Evolutionary conservation across 2,113 vertebrate species (phyloP), one percentile per base, ranked within the genome.

Genomic region (Oriolus oriolus): DNA sequence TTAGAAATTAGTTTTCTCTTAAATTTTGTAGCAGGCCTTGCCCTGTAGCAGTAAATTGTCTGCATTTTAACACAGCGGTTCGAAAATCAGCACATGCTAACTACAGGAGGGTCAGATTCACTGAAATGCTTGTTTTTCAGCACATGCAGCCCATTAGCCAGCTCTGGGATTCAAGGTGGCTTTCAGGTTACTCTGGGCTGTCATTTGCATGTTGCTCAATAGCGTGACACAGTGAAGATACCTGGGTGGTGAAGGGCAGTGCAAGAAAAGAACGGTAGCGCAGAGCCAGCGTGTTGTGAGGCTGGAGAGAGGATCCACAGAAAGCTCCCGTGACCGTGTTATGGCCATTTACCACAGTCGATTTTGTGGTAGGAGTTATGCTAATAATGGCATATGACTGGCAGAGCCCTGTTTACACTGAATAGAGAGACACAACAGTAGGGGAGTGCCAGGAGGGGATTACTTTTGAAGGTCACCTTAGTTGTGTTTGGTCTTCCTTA

Each of bases 41-140:
- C 26, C 64, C 50, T 0, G 0, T 10, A 20, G 28, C 35, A 75
- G 39, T 49, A 27, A 78, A 50, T 24, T 2, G 1, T 44, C 21
- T 33, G 31, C 5, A 3, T 44, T 69, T 22, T 27, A 49, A 44
- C 35, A 39, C 5, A 37, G 39, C 60, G 53, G 39, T 30, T 82
- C 17, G 45, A 24, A 78, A 78, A 37, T n/a, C 8, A 78, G n/a
- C 27, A 31, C 30, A 37, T 33, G 2, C 0, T 45, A 41, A 19
- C 22, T 27, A 44, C 14, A 41, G n/a, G 23, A 19, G 22, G 10
- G 16, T 35, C 50, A 35, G 31, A 41, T 35, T 24, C 45, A 87
- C 68, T 84, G 54, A 63, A 85, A 59, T 9, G 24, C 14, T 68
- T 92, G 19, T 68, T 42, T 56, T 71, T 63, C 63, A 52, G 52